Percentiles rank a stretch among this genome's conserved stretches.
Conservation (phyloP, 2,113 vertebrate species). For the Rallus limicola region DNA sequence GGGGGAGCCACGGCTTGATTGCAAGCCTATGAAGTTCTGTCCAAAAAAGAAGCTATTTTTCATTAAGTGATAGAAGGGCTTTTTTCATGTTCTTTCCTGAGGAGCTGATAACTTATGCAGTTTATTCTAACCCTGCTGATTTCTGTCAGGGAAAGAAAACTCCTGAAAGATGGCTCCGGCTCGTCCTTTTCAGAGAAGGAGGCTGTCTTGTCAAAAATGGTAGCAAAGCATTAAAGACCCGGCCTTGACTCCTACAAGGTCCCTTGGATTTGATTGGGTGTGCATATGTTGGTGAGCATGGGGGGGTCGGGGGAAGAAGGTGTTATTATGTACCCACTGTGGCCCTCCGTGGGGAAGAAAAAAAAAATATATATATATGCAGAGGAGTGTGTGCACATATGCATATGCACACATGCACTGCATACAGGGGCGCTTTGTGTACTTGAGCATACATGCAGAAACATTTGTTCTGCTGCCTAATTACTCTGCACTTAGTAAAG, state of each 20-base stretch:
- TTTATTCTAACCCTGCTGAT: conserved; percentile 99
- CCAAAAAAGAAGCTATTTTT: conserved; percentile 99
- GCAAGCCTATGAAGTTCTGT: conserved; percentile 99
- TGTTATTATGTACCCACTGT: not conserved
- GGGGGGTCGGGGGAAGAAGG: not conserved
- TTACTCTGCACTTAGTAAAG: not conserved
- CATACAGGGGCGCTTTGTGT: not conserved
- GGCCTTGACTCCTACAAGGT: conserved; percentile 30
- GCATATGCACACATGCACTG: fast-evolving
- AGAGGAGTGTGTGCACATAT: not conserved
- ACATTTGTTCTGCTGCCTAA: fast-evolving
- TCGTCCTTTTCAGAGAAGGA: conserved; percentile 74
- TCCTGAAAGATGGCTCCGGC: conserved; percentile 82
- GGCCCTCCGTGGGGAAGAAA: not conserved
- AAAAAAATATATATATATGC: not conserved
- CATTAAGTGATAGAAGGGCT: conserved; percentile 99
- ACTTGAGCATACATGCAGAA: not conserved
- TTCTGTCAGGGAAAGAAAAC: conserved; percentile 90
- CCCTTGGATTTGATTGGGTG: not conserved
- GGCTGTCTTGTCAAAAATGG: conserved; percentile 67
- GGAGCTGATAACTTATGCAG: conserved; percentile 99
- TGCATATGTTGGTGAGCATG: not conserved
- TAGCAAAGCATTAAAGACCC: not conserved
- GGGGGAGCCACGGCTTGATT: conserved; percentile 92
- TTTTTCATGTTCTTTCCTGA: conserved; percentile 95